Evolutionary conservation across 2,888 invertebrate species (phyloP).

Genomic region (Cremastinae sp.): DNA sequence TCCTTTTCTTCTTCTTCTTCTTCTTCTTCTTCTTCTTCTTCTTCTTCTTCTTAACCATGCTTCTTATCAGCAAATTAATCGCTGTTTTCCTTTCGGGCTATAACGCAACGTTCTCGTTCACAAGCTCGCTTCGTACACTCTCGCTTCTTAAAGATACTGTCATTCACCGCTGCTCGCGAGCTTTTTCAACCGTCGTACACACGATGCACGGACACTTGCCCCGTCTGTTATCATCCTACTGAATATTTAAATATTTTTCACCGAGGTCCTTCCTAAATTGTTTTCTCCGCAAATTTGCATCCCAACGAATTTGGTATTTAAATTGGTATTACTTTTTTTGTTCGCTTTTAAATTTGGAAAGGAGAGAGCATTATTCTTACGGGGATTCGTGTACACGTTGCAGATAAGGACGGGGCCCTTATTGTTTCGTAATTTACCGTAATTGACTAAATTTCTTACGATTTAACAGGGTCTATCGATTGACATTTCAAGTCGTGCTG

Average conservation of each 20-base stretch:
- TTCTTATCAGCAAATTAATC: slow-evolving; percentile 61
- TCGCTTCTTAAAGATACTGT: slow-evolving; percentile 30
- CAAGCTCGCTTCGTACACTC: slow-evolving; percentile 28
- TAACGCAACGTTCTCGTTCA: slow-evolving; percentile 41
- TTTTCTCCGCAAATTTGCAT: too few species aligned
- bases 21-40: neutral
- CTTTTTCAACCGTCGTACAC: slow-evolving; percentile 17
- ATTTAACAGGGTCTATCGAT: too few species aligned
- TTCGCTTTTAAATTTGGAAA: too few species aligned
- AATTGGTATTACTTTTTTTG: too few species aligned
- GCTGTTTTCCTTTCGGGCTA: slow-evolving; percentile 56
- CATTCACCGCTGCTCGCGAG: slow-evolving; percentile 31
- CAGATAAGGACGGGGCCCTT: too few species aligned
- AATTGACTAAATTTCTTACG: too few species aligned
- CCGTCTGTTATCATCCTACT: neutral
- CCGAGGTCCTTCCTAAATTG: neutral
- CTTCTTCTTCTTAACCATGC: slow-evolving; percentile 24
- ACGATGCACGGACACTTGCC: slow-evolving; percentile 14
- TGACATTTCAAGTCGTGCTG: too few species aligned
- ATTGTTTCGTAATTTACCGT: too few species aligned
- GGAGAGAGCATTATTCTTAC: too few species aligned
- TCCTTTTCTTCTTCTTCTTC: slow-evolving; percentile 23
- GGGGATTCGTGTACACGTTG: too few species aligned
- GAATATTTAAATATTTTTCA: slow-evolving; percentile 6
- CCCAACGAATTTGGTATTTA: neutral